These are phyloP conservation scores for Prunella strophiata DNA, from an alignment of 2,797 vertebrate genomes.

Conservation along the genomic window DNA sequence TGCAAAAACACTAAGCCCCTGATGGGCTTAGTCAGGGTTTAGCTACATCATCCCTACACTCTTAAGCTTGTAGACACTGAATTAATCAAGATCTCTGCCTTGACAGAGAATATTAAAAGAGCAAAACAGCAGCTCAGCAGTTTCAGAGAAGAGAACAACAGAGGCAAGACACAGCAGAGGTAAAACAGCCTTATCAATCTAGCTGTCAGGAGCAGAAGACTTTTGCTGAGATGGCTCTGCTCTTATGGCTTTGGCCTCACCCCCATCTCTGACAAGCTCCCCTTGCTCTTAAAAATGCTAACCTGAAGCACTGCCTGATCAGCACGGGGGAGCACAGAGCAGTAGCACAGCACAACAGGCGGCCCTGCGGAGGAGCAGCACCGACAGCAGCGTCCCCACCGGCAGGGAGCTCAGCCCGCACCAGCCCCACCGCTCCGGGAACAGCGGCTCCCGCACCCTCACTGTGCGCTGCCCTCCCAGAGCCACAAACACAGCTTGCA, in stretches of 20 bases:
- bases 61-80: background rate
- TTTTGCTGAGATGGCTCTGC: background rate
- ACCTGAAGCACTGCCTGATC: background rate
- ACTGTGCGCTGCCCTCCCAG: background rate
- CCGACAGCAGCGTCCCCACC: fast-evolving
- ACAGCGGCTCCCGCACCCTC: background rate
- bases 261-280: background rate
- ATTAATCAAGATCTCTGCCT: background rate
- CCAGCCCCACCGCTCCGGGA: fast-evolving
- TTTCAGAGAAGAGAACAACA: background rate
- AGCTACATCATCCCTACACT: background rate
- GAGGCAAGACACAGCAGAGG: background rate
- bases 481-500: fast-evolving
- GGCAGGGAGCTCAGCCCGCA: background rate
- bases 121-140: background rate
- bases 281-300: background rate
- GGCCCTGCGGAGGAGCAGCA: background rate
- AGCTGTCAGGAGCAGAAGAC: background rate
- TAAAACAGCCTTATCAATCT: background rate
- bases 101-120: background rate
- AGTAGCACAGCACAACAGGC: fast-evolving
- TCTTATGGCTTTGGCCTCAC: background rate
- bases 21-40: background rate
- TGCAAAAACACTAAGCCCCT: background rate
- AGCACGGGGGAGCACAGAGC: background rate